Evolutionary conservation across 2,797 vertebrate species (phyloP), one percentile per base, ranked within the genome.

Genomic region (Delichon dasypus): DNA sequence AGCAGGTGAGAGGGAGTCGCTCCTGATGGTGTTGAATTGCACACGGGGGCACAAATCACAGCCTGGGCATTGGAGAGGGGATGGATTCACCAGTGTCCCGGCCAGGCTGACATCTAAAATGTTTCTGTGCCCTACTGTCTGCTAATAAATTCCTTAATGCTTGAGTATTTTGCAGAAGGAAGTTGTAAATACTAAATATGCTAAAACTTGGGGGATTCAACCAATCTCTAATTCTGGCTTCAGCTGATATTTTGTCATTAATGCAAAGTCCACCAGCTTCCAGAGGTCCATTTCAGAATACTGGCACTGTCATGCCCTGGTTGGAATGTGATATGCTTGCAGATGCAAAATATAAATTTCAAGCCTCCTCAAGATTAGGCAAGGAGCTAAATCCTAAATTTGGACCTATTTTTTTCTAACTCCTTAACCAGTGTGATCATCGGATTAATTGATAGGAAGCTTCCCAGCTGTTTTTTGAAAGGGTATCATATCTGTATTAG

Each of bases 1-100:
- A n/a, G 54, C 53, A 61, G 65, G 68, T 8, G 22, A 40, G 34
- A 54, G 27, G 29, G 15, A 48, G 40, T 22, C 5, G 3, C 48
- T 85, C 44, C 0, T 0, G 14, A 19, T 12, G 53, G 34, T 0
- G 0, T 48, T 58, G 42, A 45, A 30, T 45, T 21, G 53, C 14
- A 2, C 48, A 3, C 4, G 1, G 48, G 73, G 38, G 27, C 27
- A 17, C 34, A 1, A 16, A 36, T 10, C 47, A 16, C 44, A 64
- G 53, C 42, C 51, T 48, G 55, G 25, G 42, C 23, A 3, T 9
- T 27, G 13, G 13, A 32, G 40, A n/a, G 53, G 48, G 16, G 20
- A 11, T 80, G 70, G 9, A 29, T 29, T 64, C 66, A 19, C 47
- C 51, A 5, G 11, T 25, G 40, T 29, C 17, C 30, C 45, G 29